phyloP scores from a whole-genome alignment of 2,888 invertebrate species.

The Athetis lepigone region DNA sequence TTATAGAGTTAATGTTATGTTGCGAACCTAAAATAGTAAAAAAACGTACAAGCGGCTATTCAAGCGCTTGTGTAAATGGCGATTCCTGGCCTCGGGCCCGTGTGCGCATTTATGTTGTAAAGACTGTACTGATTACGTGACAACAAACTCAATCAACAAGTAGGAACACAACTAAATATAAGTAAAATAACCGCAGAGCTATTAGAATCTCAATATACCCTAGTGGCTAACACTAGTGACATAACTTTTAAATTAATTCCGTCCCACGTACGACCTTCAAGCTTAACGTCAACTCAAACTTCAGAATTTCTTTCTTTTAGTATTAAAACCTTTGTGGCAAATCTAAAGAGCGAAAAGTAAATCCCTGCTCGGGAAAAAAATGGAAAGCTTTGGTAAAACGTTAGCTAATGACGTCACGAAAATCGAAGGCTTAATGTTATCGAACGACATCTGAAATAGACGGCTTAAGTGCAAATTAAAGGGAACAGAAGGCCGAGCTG shows the following conservation, averaged over 20 bases:
- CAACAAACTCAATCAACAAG: slow-evolving; percentile 13
- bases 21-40: no score
- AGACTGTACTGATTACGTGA: neutral
- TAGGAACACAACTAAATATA: slow-evolving; percentile 3
- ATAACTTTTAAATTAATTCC: slow-evolving; percentile 53
- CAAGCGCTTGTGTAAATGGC: no score
- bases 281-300: slow-evolving; percentile 36
- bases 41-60: no score
- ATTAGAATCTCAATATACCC: slow-evolving; percentile 37
- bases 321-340: slow-evolving; percentile 42
- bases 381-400: slow-evolving; percentile 22
- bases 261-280: slow-evolving; percentile 35
- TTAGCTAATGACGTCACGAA: slow-evolving; percentile 46
- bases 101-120: no score
- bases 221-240: slow-evolving; percentile 14
- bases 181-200: slow-evolving; percentile 14
- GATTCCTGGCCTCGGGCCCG: no score
- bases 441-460: slow-evolving; percentile 41
- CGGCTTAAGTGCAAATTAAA: slow-evolving; percentile 48
- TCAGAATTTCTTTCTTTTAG: slow-evolving; percentile 44
- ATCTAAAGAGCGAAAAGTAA: slow-evolving; percentile 29
- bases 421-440: slow-evolving; percentile 49
- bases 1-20: no score
- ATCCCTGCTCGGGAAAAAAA: slow-evolving; percentile 37
- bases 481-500: slow-evolving; percentile 34